Evolutionary conservation across 2,888 invertebrate species (phyloP).

Genomic region (Cabera pusaria): DNA sequence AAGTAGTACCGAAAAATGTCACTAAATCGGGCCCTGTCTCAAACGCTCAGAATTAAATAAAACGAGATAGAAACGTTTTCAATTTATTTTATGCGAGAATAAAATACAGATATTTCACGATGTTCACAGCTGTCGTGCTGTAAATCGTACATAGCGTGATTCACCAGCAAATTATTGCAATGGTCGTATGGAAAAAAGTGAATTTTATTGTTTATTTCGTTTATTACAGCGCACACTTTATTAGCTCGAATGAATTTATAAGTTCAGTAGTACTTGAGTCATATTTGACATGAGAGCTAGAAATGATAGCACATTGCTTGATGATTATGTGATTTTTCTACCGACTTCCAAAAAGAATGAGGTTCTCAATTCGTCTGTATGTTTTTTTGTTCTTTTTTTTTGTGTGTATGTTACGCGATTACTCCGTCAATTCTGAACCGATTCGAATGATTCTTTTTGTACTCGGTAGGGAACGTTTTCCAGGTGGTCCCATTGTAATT

Average conservation of each 20-base stretch:
- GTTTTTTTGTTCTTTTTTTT: no score
- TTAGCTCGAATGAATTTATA: conserved; percentile 16
- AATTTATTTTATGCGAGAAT: conserved; percentile 20
- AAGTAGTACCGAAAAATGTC: neutral
- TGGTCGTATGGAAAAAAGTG: conserved; percentile 8
- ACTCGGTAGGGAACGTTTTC: no score
- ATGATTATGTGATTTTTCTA: no score
- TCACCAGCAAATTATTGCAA: conserved; percentile 11
- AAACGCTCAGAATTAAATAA: conserved; percentile 12
- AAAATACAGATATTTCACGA: conserved; percentile 19
- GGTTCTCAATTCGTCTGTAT: no score
- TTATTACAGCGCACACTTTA: conserved; percentile 14
- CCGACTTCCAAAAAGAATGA: no score
- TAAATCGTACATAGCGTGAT: conserved; percentile 6
- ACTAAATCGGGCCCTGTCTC: neutral
- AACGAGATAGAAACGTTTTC: conserved; percentile 12
- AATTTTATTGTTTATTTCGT: conserved; percentile 18
- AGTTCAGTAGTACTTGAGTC: conserved; percentile 5
- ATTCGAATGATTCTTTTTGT: no score
- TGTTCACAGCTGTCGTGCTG: conserved; percentile 10
- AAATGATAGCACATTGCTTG: no score
- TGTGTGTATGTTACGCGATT: no score
- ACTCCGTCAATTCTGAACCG: no score
- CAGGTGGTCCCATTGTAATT: no score
- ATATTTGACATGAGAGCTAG: conserved; percentile 2